These are phyloP conservation scores for Catalaphyllia jardinei DNA, from an alignment of 64 coral and sea anemone genomes.

Conservation along the genomic window DNA sequence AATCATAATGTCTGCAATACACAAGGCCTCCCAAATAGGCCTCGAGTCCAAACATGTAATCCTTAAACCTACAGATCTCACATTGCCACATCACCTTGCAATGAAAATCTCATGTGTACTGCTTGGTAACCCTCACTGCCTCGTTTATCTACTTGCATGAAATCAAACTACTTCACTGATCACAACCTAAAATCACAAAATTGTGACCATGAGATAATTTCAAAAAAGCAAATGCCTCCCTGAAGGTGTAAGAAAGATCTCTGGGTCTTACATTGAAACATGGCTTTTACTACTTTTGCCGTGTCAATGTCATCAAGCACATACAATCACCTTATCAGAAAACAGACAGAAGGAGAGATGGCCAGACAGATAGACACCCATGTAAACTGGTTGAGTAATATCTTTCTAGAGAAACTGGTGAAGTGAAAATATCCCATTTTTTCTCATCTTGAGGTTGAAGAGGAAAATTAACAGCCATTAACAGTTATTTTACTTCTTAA, in stretches of 20 bases:
- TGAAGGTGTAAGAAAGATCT: neutral
- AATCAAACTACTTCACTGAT: neutral
- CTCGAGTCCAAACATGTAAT: neutral
- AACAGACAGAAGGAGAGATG: neutral
- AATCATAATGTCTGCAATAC: neutral
- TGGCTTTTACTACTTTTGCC: neutral
- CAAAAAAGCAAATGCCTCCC: neutral
- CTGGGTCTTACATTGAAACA: neutral
- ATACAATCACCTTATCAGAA: neutral
- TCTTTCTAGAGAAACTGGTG: neutral
- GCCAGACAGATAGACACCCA: neutral
- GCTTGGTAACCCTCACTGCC: neutral
- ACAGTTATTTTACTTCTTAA: neutral
- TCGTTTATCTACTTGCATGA: neutral
- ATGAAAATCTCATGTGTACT: neutral
- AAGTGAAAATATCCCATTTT: no score
- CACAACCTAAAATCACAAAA: neutral
- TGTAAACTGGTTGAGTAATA: neutral
- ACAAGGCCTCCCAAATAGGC: neutral
- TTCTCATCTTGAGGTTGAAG: no score
- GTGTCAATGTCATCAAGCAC: neutral
- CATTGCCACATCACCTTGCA: neutral
- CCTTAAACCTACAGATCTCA: neutral
- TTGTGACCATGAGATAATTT: neutral
- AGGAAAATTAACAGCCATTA: no score